These are phyloP conservation scores for Balaenoptera acutorostrata DNA, from an alignment of 2,113 vertebrate species.

Conservation along the genomic window DNA sequence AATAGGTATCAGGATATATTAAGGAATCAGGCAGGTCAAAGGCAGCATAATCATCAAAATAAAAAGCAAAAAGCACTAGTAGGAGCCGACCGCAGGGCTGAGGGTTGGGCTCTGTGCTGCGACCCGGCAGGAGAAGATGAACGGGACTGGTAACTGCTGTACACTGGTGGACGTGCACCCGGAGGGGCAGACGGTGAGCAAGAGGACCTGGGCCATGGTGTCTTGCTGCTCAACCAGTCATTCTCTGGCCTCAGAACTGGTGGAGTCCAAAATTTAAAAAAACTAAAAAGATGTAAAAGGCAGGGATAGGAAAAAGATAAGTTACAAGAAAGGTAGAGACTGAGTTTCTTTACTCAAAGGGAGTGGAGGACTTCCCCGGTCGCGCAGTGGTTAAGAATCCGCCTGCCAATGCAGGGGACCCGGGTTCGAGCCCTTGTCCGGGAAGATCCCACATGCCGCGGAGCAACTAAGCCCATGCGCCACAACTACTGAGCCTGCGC, in stretches of 20 bases:
- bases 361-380: background rate
- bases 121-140: background rate
- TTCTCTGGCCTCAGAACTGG: constrained; percentile 81
- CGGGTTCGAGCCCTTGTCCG: too few relatives aligned
- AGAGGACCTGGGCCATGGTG: constrained; percentile 87
- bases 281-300: background rate
- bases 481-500: too few relatives aligned
- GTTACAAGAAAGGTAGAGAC: background rate
- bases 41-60: background rate
- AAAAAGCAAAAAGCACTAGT: background rate
- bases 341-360: background rate
- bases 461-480: too few relatives aligned
- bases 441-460: too few relatives aligned
- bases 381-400: too few relatives aligned
- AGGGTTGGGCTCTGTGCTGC: background rate
- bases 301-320: background rate
- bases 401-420: too few relatives aligned
- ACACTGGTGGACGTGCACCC: background rate
- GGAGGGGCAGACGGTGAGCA: constrained; percentile 74
- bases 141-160: background rate
- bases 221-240: constrained; percentile 79
- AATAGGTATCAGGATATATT: background rate
- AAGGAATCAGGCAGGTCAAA: background rate
- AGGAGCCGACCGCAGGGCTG: background rate
- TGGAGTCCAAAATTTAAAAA: constrained; percentile 77